phyloP scores from a whole-genome alignment of 2,797 vertebrate genomes.

The Sparus aurata region DNA sequence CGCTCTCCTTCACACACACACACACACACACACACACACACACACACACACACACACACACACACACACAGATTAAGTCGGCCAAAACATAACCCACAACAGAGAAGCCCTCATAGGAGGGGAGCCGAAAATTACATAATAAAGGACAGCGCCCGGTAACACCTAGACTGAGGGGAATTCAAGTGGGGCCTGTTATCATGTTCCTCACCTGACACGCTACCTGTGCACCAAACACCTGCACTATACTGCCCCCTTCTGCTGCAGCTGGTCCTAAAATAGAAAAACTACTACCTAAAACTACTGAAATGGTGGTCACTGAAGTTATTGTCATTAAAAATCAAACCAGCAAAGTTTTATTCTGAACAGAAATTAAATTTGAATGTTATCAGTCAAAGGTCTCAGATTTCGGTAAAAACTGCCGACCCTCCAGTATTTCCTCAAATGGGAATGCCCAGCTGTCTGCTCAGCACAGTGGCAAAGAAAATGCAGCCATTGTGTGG shows the following conservation, averaged over 20 bases:
- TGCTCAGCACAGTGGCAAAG: slow-evolving; percentile 26
- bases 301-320: not conserved
- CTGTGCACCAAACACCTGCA: slow-evolving; percentile 76
- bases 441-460: slow-evolving; percentile 24
- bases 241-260: slow-evolving; percentile 81
- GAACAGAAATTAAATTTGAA: not conserved
- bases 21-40: no score
- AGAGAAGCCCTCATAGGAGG: slow-evolving; percentile 8
- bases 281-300: not conserved
- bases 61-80: not conserved
- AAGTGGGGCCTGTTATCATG: no score
- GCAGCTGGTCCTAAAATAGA: not conserved
- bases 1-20: not conserved
- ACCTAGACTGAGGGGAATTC: not conserved
- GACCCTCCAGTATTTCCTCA: not conserved
- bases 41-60: not conserved
- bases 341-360: not conserved
- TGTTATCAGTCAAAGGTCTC: not conserved
- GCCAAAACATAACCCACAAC: not conserved
- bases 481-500: slow-evolving; percentile 59
- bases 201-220: slow-evolving; percentile 56
- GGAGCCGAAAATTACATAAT: slow-evolving; percentile 26
- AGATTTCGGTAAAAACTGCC: not conserved
- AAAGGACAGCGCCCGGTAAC: slow-evolving; percentile 10
- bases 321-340: not conserved